phyloP scores from a whole-genome alignment of 2,888 invertebrate genomes.

The Mimumesa dahlbomi region DNA sequence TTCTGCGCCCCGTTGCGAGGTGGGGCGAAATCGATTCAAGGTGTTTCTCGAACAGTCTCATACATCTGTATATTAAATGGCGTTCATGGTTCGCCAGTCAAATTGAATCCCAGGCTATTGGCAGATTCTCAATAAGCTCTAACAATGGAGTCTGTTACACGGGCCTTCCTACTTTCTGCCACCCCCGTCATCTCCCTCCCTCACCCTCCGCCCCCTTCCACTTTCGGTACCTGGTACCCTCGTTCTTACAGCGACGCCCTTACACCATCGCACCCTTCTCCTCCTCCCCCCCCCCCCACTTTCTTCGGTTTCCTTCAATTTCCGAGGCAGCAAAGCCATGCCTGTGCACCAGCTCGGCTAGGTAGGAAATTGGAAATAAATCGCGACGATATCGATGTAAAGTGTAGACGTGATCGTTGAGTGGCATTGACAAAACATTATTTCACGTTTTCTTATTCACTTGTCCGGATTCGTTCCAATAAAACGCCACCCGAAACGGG shows the following conservation, averaged over 20 bases:
- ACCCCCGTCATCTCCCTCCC: background rate
- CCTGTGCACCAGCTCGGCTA: slow-evolving; percentile 8
- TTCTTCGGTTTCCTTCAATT: slow-evolving; percentile 50
- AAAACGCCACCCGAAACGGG: too few species aligned
- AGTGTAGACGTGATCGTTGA: slow-evolving; percentile 3
- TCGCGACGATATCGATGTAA: slow-evolving; percentile 38
- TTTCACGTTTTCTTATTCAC: too few species aligned
- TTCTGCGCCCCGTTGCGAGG: too few species aligned
- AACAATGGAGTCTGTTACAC: slow-evolving; percentile 68
- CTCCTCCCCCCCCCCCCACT: too few species aligned
- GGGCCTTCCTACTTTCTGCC: slow-evolving; percentile 47
- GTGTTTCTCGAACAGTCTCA: slow-evolving; percentile 7
- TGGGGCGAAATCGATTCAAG: background rate
- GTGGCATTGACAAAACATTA: background rate
- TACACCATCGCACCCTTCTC: too few species aligned
- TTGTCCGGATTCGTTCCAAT: too few species aligned
- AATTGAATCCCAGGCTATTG: slow-evolving; percentile 71
- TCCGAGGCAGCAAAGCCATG: slow-evolving; percentile 33
- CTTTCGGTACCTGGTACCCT: slow-evolving; percentile 34
- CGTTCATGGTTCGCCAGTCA: slow-evolving; percentile 68
- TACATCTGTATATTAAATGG: slow-evolving; percentile 64
- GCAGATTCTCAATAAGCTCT: slow-evolving; percentile 70
- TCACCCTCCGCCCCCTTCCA: slow-evolving; percentile 19
- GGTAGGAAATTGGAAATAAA: slow-evolving; percentile 51
- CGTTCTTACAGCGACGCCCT: slow-evolving; percentile 12